Conservation (phyloP, 2,888 invertebrate species). For the Homarus gammarus region DNA sequence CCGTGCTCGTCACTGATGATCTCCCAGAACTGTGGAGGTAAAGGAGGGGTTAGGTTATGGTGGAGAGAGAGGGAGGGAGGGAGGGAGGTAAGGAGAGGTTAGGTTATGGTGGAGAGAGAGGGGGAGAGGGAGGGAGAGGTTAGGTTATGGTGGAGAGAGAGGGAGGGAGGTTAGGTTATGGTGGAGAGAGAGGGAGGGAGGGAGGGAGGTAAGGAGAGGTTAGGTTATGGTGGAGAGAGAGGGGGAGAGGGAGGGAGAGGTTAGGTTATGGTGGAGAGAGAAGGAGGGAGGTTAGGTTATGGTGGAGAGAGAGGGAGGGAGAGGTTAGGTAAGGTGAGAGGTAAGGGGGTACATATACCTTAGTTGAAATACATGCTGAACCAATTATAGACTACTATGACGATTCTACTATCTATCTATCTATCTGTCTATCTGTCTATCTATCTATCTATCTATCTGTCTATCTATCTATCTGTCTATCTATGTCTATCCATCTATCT, state of each 20-base stretch:
- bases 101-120: not conserved
- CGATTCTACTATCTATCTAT: no score
- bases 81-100: not conserved
- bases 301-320: not conserved
- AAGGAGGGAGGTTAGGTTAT: not conserved
- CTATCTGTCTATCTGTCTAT: no score
- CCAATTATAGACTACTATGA: no score
- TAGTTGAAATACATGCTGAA: no score
- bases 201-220: not conserved
- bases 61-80: not conserved
- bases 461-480: no score
- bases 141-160: not conserved
- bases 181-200: not conserved
- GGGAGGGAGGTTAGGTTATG: not conserved
- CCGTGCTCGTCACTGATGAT: slow-evolving; percentile 89
- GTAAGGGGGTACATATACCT: slow-evolving; percentile 1
- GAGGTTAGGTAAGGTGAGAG: not conserved
- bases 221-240: not conserved
- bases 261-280: not conserved
- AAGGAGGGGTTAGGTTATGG: not conserved
- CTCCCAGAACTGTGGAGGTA: slow-evolving; percentile 88
- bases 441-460: no score
- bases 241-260: not conserved
- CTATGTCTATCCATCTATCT: no score
- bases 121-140: not conserved